A percentile compares a stretch with the other conserved stretches of the same genome.
Conservation (phyloP, 2,797 vertebrate genomes). For the Sebastes kiyomatsui region DNA sequence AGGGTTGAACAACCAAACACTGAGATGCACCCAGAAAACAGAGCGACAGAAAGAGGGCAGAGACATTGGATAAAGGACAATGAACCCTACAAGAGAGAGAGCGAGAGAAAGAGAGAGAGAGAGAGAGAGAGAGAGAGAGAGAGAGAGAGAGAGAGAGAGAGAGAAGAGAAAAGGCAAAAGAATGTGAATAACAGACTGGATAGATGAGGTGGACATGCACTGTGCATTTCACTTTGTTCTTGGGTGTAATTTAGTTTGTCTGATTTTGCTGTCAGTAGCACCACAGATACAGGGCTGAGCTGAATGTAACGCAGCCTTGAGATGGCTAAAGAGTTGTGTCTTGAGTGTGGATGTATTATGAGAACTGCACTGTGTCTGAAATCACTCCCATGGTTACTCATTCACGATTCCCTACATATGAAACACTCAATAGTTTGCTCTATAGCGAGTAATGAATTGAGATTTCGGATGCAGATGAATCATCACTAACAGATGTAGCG, state of each 20-base stretch:
- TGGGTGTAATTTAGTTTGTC: background rate
- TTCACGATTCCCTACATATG: background rate
- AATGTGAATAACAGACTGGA: background rate
- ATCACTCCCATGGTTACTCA: background rate
- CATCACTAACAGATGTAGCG: background rate
- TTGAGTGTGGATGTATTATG: background rate
- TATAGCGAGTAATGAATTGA: background rate
- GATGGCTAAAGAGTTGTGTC: background rate
- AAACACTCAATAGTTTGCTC: background rate
- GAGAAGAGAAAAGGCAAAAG: background rate
- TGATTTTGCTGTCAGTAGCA: background rate
- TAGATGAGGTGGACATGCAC: background rate
- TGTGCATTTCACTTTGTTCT: background rate
- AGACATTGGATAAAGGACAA: conserved; percentile 29
- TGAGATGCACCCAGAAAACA: conserved; percentile 43
- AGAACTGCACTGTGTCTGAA: background rate
- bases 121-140: background rate
- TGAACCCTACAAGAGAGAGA: conserved; percentile 16
- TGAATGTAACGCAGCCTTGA: background rate
- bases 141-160: background rate
- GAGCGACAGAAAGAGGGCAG: conserved; percentile 57
- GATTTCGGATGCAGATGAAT: background rate
- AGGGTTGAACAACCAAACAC: conserved; percentile 43
- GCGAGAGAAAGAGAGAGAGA: background rate
- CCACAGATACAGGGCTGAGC: background rate